A percentile compares a stretch with the other conserved stretches of the same genome.
Conservation (phyloP, 1,140 invertebrate genomes). For the Episyrphus balteatus region DNA sequence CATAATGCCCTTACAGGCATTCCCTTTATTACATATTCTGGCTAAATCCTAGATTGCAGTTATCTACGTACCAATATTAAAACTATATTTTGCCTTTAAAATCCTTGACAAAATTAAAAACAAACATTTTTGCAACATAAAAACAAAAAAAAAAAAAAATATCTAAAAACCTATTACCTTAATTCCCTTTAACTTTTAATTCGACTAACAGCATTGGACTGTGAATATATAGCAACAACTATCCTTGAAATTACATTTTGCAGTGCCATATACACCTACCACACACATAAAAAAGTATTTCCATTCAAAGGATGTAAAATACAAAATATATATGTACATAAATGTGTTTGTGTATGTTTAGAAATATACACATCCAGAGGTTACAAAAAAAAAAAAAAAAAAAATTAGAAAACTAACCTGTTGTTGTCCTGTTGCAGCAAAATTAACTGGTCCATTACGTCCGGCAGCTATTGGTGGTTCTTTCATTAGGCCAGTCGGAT, state of each 20-base stretch:
- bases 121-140: background rate
- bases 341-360: background rate
- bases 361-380: background rate
- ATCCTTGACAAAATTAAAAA: no score
- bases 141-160: background rate
- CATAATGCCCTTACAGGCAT: no score
- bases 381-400: background rate
- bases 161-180: background rate
- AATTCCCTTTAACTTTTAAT: background rate
- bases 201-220: background rate
- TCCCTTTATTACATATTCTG: no score
- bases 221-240: no score
- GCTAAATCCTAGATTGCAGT: no score
- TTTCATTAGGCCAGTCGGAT: constrained; percentile 36
- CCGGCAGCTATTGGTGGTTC: constrained; percentile 33
- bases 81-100: no score
- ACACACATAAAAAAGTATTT: no score
- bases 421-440: constrained; percentile 31
- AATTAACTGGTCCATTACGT: constrained; percentile 33
- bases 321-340: background rate
- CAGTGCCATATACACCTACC: no score
- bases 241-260: no score
- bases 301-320: background rate
- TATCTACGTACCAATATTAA: no score
- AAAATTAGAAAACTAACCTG: constrained; percentile 23